Evolutionary conservation across 92 coral and sea anemone species (phyloP).

Genomic region (Anthopleura xanthogrammica): DNA sequence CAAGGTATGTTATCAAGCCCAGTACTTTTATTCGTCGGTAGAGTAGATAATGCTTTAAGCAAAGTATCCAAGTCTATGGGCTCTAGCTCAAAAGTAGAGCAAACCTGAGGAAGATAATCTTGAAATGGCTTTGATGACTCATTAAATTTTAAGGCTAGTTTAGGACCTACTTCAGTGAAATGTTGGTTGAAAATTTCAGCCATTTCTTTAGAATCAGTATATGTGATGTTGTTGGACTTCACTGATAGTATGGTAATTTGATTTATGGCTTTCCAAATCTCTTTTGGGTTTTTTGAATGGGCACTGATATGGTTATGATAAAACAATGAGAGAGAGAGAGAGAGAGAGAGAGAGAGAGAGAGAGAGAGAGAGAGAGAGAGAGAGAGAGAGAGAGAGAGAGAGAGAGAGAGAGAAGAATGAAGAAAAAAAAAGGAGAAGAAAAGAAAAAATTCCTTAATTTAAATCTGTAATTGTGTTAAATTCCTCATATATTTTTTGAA

Average conservation of each 20-base stretch:
- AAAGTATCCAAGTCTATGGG: not conserved
- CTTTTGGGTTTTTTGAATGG: constrained; percentile 11
- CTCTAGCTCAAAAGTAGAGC: not conserved
- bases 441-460: no score
- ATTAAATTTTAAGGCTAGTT: not conserved
- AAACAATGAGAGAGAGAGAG: not conserved
- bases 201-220: constrained; percentile 3
- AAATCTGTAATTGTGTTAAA: no score
- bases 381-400: no score
- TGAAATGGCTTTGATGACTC: not conserved
- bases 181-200: constrained; percentile 10
- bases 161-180: constrained; percentile 19
- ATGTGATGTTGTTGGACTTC: not conserved
- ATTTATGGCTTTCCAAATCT: constrained; percentile 18
- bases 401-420: no score
- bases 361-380: no score
- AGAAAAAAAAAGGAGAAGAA: no score
- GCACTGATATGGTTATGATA: constrained; percentile 1
- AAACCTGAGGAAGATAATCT: constrained; percentile 11
- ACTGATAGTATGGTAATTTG: not conserved
- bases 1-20: no score
- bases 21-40: constrained; percentile 4
- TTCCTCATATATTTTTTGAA: no score
- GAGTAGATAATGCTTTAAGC: not conserved
- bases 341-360: no score